Base-by-base conservation (phyloP, 1,140 invertebrate genomes). In the Tetragnatha versicolor region DNA sequence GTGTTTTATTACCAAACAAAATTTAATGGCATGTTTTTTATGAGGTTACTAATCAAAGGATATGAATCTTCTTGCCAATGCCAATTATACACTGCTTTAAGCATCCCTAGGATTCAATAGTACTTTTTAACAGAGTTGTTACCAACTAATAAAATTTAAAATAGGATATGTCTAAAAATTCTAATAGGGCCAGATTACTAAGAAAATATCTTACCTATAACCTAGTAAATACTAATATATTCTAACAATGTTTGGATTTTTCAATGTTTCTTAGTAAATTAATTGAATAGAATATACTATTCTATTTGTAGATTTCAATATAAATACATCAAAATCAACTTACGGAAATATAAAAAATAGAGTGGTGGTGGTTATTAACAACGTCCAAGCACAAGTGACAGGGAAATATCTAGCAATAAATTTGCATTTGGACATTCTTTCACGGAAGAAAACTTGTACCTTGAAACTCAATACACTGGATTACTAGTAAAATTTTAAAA, bases 341-440 rank as follows among this genome's bases (percentile, higher is more conserved):
- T 90, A 97, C 95, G 96, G 94, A 88, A 94, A 97, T 87, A 93
- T 94, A 89, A 97, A 98, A 90, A 98, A 98, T 82, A 96, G 89
- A 83, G 91, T 91, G 82, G 96, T 97, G 81, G 95, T 94, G 83
- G 91, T 91, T 83, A 98, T 88, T 82, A 98, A 89, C 83, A 98
- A 89, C 80, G 91, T 91, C 97, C 97, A 99, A 84, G 97, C 96
- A 88, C 97, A 94, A 84, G 93, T 93, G 85, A 96, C 96, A 86
- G 97, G 97, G 88, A 98, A 92, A 88, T 94, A 95, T 89, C 93
- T 93, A 85, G 93, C 94, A 88, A 93, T 94, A 85, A 93, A 91
- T 89, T 94, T 93, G 29, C 80, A 77, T 66, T 72, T 81, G 55
- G 72, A 72, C 80, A 77, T 81, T 49, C 25, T 79, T 65, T 70